A percentile compares a stretch with the other conserved stretches of the same genome.
phyloP scores from a whole-genome alignment of 2,888 invertebrate species.

The Geophilus truncorum region DNA sequence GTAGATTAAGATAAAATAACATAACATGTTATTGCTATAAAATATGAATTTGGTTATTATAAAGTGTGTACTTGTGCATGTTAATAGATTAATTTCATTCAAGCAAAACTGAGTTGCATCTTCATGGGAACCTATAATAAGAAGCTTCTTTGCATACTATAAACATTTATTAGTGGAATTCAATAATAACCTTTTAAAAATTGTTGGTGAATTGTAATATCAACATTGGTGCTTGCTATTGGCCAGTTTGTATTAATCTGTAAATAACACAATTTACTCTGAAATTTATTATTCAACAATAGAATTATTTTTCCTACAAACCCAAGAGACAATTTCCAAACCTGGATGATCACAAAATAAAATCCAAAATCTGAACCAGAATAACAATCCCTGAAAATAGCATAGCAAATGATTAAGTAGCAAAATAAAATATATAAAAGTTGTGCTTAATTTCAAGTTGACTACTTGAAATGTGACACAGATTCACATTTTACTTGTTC shows the following conservation, averaged over 20 bases:
- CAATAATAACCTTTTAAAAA: not conserved
- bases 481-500: conserved; percentile 11
- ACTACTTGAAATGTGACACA: too few species aligned
- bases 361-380: not conserved
- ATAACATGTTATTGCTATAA: too few species aligned
- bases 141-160: not conserved
- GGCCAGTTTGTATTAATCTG: not conserved
- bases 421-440: too few species aligned
- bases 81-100: not conserved
- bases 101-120: not conserved
- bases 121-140: not conserved
- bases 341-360: not conserved
- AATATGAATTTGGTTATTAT: too few species aligned
- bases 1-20: too few species aligned
- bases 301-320: not conserved
- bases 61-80: too few species aligned
- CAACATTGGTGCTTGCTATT: not conserved
- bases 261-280: not conserved
- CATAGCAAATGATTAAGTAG: not conserved
- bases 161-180: not conserved
- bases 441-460: not conserved
- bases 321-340: not conserved
- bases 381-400: not conserved
- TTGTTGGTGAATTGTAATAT: not conserved
- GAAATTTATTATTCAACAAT: not conserved